Evolutionary conservation across 2,888 invertebrate genomes (phyloP).

Genomic region (Hylaea fasciaria): DNA sequence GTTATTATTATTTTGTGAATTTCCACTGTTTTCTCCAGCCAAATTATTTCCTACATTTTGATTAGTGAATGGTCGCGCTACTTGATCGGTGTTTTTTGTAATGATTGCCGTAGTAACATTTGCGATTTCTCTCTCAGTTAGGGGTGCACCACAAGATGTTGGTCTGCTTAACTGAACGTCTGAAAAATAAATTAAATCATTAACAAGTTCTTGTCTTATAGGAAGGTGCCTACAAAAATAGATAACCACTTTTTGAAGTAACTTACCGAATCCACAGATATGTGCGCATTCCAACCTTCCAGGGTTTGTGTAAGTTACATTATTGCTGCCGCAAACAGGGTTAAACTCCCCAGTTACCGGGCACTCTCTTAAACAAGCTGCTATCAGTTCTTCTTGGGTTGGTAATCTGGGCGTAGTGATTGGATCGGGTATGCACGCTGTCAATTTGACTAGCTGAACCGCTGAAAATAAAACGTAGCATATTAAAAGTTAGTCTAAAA

Average conservation of each 20-base stretch:
- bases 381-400: conserved; percentile 3
- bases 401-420: background rate
- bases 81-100: conserved; percentile 5
- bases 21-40: too few relatives aligned
- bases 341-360: conserved; percentile 66
- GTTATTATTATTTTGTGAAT: background rate
- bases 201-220: background rate
- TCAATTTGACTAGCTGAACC: background rate
- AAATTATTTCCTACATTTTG: conserved; percentile 8
- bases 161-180: conserved; percentile 10
- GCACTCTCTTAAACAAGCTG: conserved; percentile 50
- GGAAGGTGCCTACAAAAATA: background rate
- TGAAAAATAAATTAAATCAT: conserved; percentile 6
- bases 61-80: conserved; percentile 3
- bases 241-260: background rate
- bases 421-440: background rate
- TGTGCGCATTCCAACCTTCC: conserved; percentile 65
- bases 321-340: conserved; percentile 74
- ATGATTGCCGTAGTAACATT: background rate
- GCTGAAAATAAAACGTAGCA: background rate
- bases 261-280: conserved; percentile 55
- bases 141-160: conserved; percentile 11
- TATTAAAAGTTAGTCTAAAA: too few relatives aligned
- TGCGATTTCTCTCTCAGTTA: conserved; percentile 3
- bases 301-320: conserved; percentile 66